phyloP scores from a whole-genome alignment of 2,888 invertebrate genomes.

The Lasioglossum vierecki region DNA sequence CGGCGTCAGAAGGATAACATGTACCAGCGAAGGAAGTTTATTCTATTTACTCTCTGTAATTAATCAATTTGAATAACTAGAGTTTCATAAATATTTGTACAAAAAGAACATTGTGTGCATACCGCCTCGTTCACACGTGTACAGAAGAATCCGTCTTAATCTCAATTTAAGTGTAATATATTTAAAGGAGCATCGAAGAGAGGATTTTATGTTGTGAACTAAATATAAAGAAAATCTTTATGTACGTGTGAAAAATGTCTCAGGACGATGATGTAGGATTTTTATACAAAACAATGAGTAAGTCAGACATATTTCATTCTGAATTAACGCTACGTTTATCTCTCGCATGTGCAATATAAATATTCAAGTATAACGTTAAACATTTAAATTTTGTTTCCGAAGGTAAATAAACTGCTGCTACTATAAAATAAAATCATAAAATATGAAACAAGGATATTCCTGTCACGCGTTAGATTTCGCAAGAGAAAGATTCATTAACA shows the following conservation, averaged over 20 bases:
- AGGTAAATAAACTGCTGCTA: background rate
- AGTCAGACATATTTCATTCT: conserved; percentile 65
- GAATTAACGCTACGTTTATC: background rate
- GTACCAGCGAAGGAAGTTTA: conserved; percentile 44
- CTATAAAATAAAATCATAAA: background rate
- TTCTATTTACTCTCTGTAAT: conserved; percentile 11
- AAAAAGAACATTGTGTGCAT: conserved; percentile 8
- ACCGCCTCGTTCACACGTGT: background rate
- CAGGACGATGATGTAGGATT: conserved; percentile 83
- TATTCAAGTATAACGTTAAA: background rate
- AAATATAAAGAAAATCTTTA: conserved; percentile 17
- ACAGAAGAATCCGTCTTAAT: conserved; percentile 20
- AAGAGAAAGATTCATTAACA: no score
- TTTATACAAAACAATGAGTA: conserved; percentile 83
- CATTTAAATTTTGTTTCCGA: background rate
- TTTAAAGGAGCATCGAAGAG: conserved; percentile 17
- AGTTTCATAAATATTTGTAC: conserved; percentile 22
- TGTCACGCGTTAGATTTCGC: background rate
- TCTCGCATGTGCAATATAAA: conserved; percentile 10
- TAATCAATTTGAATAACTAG: conserved; percentile 6
- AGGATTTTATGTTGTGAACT: conserved; percentile 23
- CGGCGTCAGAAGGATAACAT: conserved; percentile 63
- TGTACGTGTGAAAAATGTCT: conserved; percentile 73
- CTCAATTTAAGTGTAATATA: conserved; percentile 28
- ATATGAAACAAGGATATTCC: background rate